phyloP scores from a whole-genome alignment of 53 echinoderm and acorn worm genomes.

The Arbacia lixula region DNA sequence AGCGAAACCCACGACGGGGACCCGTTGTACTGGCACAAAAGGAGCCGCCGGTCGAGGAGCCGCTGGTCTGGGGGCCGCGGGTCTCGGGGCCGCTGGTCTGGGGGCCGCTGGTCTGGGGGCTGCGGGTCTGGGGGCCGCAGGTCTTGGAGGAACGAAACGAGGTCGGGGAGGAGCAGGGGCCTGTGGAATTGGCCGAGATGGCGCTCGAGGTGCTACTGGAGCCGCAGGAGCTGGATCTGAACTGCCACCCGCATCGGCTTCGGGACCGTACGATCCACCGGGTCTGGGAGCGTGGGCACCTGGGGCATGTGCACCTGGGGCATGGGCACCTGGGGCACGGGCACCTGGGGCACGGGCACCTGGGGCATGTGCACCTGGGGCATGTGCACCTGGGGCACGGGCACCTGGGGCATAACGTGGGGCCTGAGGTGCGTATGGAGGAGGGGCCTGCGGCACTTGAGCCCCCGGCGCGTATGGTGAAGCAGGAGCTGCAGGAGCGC shows the following conservation, averaged over 20 bases:
- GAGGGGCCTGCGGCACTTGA: background rate
- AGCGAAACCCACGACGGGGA: background rate
- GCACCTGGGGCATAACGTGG: background rate
- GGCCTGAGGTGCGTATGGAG: background rate
- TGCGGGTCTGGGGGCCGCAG: background rate
- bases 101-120: constrained; percentile 1
- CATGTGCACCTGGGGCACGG: background rate
- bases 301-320: constrained; percentile 1
- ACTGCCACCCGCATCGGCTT: too few relatives aligned
- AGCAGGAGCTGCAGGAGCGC: background rate
- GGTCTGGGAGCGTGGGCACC: background rate
- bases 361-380: constrained; percentile 1
- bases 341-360: background rate
- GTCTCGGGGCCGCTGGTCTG: constrained; percentile 12
- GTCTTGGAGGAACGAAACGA: background rate
- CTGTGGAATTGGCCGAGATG: background rate
- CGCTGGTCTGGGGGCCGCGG: too few relatives aligned
- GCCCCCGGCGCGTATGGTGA: background rate
- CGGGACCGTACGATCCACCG: background rate
- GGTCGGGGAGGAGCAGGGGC: background rate
- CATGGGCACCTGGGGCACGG: background rate
- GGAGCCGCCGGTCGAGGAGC: background rate
- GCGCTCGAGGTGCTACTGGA: background rate
- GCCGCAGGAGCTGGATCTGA: too few relatives aligned
- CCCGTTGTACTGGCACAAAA: background rate